These are phyloP conservation scores for Drosophila nigricruria DNA, from an alignment of 2,888 invertebrate genomes.

Conservation along the genomic window DNA sequence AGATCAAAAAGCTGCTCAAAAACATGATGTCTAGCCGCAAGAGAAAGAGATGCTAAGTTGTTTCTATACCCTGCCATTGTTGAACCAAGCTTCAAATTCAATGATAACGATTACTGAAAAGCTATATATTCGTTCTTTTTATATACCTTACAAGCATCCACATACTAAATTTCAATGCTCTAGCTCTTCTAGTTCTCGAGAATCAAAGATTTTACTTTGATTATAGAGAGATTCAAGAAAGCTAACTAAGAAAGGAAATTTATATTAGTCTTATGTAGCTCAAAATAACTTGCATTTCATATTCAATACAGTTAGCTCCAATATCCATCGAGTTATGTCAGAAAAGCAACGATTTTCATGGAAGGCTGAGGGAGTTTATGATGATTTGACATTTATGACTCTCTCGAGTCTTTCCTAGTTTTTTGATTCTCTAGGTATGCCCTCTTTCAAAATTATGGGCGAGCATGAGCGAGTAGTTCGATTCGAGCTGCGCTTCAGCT, in stretches of 20 bases:
- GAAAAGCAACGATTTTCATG: neutral
- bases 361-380: no score
- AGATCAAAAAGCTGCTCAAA: neutral
- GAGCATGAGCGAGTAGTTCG: neutral
- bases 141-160: neutral
- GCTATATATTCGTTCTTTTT: neutral
- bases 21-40: rapidly evolving
- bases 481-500: neutral
- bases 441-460: neutral
- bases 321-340: neutral
- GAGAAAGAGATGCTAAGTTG: neutral
- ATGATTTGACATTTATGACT: no score
- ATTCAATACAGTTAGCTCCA: neutral
- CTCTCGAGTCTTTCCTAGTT: neutral
- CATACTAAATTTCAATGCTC: neutral
- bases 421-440: neutral
- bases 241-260: no score
- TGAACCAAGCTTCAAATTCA: neutral
- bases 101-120: neutral
- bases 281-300: no score
- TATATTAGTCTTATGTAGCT: no score
- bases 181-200: neutral
- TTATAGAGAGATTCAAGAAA: neutral
- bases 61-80: neutral
- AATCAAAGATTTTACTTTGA: neutral